Conservation (phyloP, 2,888 invertebrate genomes). For the Glyphotaelius pellucidus region DNA sequence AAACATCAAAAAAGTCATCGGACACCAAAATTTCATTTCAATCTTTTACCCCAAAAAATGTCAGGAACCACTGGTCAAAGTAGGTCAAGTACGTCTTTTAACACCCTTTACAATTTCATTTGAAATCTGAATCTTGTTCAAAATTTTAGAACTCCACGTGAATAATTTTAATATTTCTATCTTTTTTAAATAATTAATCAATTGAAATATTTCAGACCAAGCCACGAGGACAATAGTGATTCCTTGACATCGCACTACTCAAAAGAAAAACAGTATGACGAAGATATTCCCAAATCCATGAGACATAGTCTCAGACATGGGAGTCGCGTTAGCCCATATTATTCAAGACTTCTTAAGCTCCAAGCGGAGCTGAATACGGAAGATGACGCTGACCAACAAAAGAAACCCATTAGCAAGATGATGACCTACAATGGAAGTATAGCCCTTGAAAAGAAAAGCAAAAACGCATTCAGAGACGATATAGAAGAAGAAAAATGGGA, state of each 20-base stretch:
- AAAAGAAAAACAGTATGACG: constrained; percentile 8
- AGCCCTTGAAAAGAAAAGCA: constrained; percentile 63
- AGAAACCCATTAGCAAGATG: constrained; percentile 52
- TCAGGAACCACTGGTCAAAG: no score
- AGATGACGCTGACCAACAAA: constrained; percentile 55
- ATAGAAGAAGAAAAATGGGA: constrained; percentile 63
- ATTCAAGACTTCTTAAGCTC: constrained; percentile 63
- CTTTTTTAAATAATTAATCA: not conserved
- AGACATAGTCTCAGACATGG: constrained; percentile 62
- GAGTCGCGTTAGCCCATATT: constrained; percentile 61
- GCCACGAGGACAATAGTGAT: not conserved
- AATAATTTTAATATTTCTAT: not conserved
- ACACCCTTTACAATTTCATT: no score
- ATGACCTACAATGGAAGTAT: constrained; percentile 61
- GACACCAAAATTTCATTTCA: no score
- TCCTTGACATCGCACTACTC: not conserved
- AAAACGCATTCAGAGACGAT: constrained; percentile 64
- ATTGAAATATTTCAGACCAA: constrained; percentile 36
- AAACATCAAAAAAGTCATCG: no score
- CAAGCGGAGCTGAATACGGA: constrained; percentile 62
- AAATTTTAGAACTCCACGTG: no score
- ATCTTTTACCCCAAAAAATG: no score
- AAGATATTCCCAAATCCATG: constrained; percentile 29
- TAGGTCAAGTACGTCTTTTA: no score
- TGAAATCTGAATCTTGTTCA: no score